Evolutionary conservation across 2,113 vertebrate genomes (phyloP), one percentile per base, ranked within the genome.

Genomic region (Orientallactaga bullata): DNA sequence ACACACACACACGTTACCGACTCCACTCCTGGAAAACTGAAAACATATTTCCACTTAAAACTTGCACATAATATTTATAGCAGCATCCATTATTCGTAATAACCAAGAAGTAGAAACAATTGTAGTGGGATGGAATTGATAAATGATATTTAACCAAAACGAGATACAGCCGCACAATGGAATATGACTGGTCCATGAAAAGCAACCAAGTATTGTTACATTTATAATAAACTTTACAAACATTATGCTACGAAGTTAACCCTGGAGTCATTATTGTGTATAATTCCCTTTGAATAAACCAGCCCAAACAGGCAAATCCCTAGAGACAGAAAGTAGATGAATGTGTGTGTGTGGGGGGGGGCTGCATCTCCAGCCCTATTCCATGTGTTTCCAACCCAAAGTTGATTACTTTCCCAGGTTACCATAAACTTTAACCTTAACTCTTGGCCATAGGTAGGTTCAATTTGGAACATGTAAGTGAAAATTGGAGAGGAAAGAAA

Each of bases 401-500:
- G n/a, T 32, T 5, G 61, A 42, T 77, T 84, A 60, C n/a, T 89
- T 89, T 65, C 51, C 82, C 13, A 9, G 37, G n/a, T 39, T 81
- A 87, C 82, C 58, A 85, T 60, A 92, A 94, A 85, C 30, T 86
- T 51, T 21, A 58, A 74, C 71, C 69, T 85, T 73, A 92, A 90
- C 39, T 66, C 79, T 88, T 88, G 76, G 83, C 51, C 85, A 71
- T 47, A 35, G 37, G 42, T 86, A 79, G 35, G 30, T 82, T 77
- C 42, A 58, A 81, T 74, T 28, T 85, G 89, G 91, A 94, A 24
- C 87, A 78, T 1, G 5, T n/a, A 28, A 86, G 12, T 90, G 24
- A 89, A 93, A 83, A 88, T 60, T 35, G 21, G 55, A 30, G 61
- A 32, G 47, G 23, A n/a, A 65, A 60, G 37, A 74, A 58, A 89